These are phyloP conservation scores for Lophochroa leadbeateri DNA, from an alignment of 2,113 vertebrate genomes.

Conservation along the genomic window DNA sequence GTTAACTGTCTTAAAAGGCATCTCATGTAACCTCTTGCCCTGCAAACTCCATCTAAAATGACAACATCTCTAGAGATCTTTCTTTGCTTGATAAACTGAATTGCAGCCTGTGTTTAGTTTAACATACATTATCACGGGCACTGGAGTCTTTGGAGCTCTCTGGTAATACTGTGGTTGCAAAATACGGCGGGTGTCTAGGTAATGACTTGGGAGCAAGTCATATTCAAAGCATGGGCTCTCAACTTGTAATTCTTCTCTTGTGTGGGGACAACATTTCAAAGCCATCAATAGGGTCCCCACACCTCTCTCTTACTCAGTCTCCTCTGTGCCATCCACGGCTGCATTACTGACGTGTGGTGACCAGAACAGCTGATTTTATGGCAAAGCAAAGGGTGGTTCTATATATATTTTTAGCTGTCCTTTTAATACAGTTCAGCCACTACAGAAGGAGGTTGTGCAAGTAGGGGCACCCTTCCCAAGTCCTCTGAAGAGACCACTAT, in stretches of 20 bases:
- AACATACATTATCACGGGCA: neutral
- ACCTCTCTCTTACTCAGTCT: neutral
- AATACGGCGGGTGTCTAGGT: neutral
- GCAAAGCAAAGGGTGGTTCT: neutral
- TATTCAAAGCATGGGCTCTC: neutral
- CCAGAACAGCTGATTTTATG: neutral
- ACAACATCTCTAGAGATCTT: neutral
- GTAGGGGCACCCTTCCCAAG: neutral
- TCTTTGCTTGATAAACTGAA: neutral
- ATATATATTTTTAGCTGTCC: neutral
- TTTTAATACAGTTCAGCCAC: neutral
- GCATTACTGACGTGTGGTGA: neutral
- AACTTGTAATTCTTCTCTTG: neutral
- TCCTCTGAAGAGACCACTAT: neutral
- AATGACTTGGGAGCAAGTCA: neutral
- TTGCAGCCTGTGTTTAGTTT: neutral
- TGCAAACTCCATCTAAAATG: neutral
- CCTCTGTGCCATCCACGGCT: neutral
- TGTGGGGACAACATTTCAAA: neutral
- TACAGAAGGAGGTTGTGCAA: neutral
- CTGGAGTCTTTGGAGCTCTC: neutral
- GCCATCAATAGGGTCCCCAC: neutral
- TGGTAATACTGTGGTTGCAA: neutral
- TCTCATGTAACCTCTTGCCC: neutral
- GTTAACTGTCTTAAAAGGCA: neutral